A percentile compares a stretch with the other conserved stretches of the same genome.
Conservation (phyloP, 2,797 vertebrate genomes). For the Cossypha caffra region DNA sequence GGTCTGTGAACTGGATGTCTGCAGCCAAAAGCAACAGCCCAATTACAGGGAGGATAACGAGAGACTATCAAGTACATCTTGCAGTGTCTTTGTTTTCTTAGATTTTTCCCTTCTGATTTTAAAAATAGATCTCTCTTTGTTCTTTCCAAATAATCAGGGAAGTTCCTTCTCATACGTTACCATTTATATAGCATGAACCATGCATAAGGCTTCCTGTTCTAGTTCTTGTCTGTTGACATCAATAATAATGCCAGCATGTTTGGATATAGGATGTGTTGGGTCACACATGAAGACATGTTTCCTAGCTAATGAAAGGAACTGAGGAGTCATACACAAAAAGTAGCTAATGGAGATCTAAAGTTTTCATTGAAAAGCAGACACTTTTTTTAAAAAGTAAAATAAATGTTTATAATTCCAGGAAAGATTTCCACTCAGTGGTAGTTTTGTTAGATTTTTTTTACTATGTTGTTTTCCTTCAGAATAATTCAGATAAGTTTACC, state of each 20-base stretch:
- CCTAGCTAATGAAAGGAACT: not conserved
- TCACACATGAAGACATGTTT: not conserved
- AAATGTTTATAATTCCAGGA: not conserved
- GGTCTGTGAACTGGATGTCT: slow-evolving; percentile 44
- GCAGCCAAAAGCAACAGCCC: slow-evolving; percentile 62
- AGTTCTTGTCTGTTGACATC: not conserved
- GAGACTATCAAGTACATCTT: slow-evolving; percentile 49
- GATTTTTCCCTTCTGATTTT: slow-evolving; percentile 36
- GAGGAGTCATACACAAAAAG: not conserved
- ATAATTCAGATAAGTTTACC: not conserved
- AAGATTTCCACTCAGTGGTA: not conserved
- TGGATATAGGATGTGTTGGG: slow-evolving; percentile 2
- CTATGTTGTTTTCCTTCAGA: not conserved
- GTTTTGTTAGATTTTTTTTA: not conserved
- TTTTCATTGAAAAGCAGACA: not conserved
- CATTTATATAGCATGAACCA: slow-evolving; percentile 12
- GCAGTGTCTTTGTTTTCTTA: slow-evolving; percentile 55
- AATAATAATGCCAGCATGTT: not conserved
- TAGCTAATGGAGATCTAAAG: not conserved
- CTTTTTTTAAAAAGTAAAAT: not conserved
- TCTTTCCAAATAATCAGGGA: slow-evolving; percentile 30
- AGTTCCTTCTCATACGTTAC: slow-evolving; percentile 20
- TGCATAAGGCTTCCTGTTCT: slow-evolving; percentile 25
- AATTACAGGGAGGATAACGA: slow-evolving; percentile 35
- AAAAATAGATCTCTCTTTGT: slow-evolving; percentile 48